These are phyloP conservation scores for Tetrapedia diversipes DNA, from an alignment of 2,888 invertebrate species.

Conservation along the genomic window DNA sequence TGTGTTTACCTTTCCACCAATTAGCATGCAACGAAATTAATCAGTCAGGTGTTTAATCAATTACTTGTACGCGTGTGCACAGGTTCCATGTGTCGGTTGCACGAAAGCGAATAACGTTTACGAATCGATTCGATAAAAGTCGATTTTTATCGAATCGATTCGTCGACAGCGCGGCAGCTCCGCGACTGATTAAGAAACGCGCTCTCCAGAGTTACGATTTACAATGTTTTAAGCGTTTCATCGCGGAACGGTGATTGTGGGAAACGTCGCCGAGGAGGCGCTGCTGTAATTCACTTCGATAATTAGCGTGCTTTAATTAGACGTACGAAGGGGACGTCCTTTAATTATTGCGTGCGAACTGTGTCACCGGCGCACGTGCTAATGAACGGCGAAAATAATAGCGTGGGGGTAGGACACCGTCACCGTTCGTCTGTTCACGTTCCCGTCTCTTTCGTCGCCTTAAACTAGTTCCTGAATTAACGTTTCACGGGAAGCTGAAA, in stretches of 20 bases:
- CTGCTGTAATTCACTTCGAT: conserved; percentile 67
- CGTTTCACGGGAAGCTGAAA: conserved; percentile 27
- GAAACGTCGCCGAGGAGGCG: conserved; percentile 37
- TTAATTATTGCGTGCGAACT: conserved; percentile 68
- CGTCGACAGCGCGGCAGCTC: too few relatives aligned
- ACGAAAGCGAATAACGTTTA: too few relatives aligned
- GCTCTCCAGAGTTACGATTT: neutral
- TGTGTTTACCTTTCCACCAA: too few relatives aligned
- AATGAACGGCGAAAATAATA: conserved; percentile 69
- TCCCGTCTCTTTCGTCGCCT: conserved; percentile 13
- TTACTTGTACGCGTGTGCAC: too few relatives aligned
- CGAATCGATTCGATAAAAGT: too few relatives aligned
- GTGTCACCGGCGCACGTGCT: conserved; percentile 61
- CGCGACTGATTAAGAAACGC: too few relatives aligned
- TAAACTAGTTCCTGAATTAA: conserved; percentile 45
- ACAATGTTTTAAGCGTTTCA: conserved; percentile 23
- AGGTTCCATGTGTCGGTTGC: too few relatives aligned
- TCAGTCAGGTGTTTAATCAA: too few relatives aligned
- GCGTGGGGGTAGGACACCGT: conserved; percentile 24
- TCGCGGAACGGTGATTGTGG: conserved; percentile 10
- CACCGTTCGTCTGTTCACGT: conserved; percentile 34
- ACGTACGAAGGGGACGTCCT: conserved; percentile 52
- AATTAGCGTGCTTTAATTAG: conserved; percentile 69
- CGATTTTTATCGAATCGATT: too few relatives aligned
- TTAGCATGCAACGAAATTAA: too few relatives aligned